Percentiles rank a stretch among this genome's conserved stretches.
Evolutionary conservation across 1,140 invertebrate genomes (phyloP).

Genomic region (Hypothenemus hampei): DNA sequence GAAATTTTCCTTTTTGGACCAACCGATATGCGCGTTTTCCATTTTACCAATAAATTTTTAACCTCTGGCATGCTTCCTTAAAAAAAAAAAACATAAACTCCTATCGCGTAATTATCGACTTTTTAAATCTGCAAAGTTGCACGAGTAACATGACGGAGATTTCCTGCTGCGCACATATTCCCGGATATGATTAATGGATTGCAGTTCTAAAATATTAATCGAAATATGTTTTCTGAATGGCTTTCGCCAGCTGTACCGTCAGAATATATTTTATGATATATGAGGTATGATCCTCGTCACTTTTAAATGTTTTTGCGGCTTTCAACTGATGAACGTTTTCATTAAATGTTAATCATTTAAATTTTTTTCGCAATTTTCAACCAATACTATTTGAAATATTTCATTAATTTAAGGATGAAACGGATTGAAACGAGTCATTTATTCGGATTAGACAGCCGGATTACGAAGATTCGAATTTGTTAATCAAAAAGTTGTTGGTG

Average conservation of each 20-base stretch:
- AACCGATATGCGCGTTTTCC: too few species aligned
- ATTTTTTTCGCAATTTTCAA: too few species aligned
- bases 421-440: constrained; percentile 17
- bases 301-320: constrained; percentile 13
- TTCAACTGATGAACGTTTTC: too few species aligned
- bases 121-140: not conserved
- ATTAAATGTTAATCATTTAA: too few species aligned
- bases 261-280: constrained; percentile 18
- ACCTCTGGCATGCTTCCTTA: too few species aligned
- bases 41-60: too few species aligned
- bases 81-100: too few species aligned
- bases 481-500: constrained; percentile 25
- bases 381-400: too few species aligned
- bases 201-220: constrained; percentile 34
- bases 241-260: constrained; percentile 17
- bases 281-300: constrained; percentile 16
- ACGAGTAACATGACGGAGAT: constrained; percentile 1
- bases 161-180: constrained; percentile 27
- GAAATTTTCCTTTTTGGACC: too few species aligned
- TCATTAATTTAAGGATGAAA: too few species aligned
- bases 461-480: constrained; percentile 25
- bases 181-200: constrained; percentile 33
- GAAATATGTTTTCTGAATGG: constrained; percentile 32
- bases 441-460: constrained; percentile 24
- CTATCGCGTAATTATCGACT: constrained; percentile 28